A percentile compares a stretch with the other conserved stretches of the same genome.
These are phyloP conservation scores for Pyrrhia umbra DNA, from an alignment of 2,888 invertebrate species.

Conservation along the genomic window DNA sequence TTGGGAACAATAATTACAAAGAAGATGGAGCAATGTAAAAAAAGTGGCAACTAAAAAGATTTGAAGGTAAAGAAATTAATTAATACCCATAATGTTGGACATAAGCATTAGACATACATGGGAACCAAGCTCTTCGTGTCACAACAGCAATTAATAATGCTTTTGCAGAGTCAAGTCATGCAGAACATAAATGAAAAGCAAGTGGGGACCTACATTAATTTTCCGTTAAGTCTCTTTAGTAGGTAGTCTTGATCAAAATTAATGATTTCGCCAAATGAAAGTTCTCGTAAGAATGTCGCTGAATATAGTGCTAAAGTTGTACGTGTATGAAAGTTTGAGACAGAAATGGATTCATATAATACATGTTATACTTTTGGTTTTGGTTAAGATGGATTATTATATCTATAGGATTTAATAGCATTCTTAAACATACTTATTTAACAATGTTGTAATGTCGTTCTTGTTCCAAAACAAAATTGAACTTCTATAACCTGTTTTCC, in stretches of 20 bases:
- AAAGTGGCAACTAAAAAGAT: not conserved
- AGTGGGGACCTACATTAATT: constrained; percentile 12
- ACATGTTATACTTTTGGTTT: not conserved
- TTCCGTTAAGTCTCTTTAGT: not conserved
- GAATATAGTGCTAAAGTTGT: constrained; percentile 1
- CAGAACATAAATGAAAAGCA: constrained; percentile 11
- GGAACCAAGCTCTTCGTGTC: not conserved
- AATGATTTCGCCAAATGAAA: constrained; percentile 39
- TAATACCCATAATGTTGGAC: too few species aligned
- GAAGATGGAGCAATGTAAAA: not conserved
- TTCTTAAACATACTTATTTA: too few species aligned
- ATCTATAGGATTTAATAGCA: not conserved
- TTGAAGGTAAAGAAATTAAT: not conserved
- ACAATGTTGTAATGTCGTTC: not conserved
- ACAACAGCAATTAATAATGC: not conserved
- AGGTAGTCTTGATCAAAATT: constrained; percentile 9
- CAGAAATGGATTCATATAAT: not conserved
- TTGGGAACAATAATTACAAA: not conserved
- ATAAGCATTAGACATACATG: not conserved
- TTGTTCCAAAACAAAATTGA: not conserved
- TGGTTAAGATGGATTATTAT: not conserved
- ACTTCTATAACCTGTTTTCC: constrained; percentile 21
- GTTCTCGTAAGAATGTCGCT: constrained; percentile 21
- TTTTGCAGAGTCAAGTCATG: not conserved
- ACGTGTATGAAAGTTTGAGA: constrained; percentile 20